Conservation (phyloP, 2,888 invertebrate species). For the Tenthredo notha region DNA sequence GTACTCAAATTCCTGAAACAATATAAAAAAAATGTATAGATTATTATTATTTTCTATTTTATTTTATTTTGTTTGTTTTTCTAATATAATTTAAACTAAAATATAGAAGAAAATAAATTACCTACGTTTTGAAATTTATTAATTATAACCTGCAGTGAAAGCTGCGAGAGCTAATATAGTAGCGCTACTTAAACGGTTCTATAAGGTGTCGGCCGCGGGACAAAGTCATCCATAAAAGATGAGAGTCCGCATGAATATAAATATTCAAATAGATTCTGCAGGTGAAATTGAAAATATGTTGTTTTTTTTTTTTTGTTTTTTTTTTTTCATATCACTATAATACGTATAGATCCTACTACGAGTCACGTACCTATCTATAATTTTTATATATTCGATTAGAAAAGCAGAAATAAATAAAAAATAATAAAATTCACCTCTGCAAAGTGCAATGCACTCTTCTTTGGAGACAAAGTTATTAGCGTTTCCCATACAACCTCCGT, state of each 20-base stretch:
- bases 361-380: neutral
- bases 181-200: neutral
- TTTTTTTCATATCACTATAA: neutral
- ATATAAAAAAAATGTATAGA: neutral
- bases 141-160: constrained; percentile 40
- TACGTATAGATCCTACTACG: too few species aligned
- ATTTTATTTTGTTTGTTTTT: too few species aligned
- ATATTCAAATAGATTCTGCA: constrained; percentile 27
- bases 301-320: too few species aligned
- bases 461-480: constrained; percentile 67
- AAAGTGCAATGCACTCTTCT: constrained; percentile 65
- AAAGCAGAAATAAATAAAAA: neutral
- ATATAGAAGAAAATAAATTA: neutral
- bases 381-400: neutral
- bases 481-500: constrained; percentile 69
- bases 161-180: constrained; percentile 13
- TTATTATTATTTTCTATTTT: too few species aligned
- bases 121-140: neutral
- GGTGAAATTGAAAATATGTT: constrained; percentile 11
- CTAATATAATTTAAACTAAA: neutral
- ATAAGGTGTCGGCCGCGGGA: constrained; percentile 7
- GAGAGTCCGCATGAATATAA: constrained; percentile 36
- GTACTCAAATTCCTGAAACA: constrained; percentile 22
- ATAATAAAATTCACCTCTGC: constrained; percentile 59
- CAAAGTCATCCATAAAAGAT: constrained; percentile 22